phyloP scores from a whole-genome alignment of 2,113 vertebrate genomes.

The Brachirus orientalis region DNA sequence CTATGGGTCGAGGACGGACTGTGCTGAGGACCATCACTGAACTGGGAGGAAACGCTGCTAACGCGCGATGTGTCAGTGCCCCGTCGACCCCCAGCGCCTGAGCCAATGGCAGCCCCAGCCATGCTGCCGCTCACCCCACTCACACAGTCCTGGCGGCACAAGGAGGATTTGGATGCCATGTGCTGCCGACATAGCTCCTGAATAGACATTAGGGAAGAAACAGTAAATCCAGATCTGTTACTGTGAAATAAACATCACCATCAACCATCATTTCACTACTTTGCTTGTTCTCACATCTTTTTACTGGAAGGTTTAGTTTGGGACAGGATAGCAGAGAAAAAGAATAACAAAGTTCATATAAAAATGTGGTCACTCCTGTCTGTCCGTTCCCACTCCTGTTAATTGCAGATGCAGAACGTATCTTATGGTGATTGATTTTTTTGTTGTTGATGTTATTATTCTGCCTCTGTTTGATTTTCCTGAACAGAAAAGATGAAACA shows the following conservation, averaged over 20 bases:
- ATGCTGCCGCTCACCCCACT: slow-evolving; percentile 58
- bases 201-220: not conserved
- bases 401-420: no score
- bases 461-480: no score
- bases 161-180: slow-evolving; percentile 94
- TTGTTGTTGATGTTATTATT: no score
- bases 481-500: no score
- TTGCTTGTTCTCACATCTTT: no score
- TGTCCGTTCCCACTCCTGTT: no score
- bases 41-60: slow-evolving; percentile 97
- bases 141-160: slow-evolving; percentile 82
- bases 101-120: slow-evolving; percentile 42
- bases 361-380: no score
- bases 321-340: no score
- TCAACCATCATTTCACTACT: not conserved
- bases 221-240: not conserved
- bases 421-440: no score
- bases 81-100: slow-evolving; percentile 77
- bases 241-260: not conserved
- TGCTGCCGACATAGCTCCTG: slow-evolving; percentile 98
- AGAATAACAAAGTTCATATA: no score
- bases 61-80: slow-evolving; percentile 91
- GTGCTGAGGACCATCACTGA: slow-evolving; percentile 93
- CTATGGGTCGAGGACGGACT: slow-evolving; percentile 96
- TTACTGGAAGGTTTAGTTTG: no score